Evolutionary conservation across 2,888 invertebrate species (phyloP).

Genomic region (Melikaiella ostensackeni): DNA sequence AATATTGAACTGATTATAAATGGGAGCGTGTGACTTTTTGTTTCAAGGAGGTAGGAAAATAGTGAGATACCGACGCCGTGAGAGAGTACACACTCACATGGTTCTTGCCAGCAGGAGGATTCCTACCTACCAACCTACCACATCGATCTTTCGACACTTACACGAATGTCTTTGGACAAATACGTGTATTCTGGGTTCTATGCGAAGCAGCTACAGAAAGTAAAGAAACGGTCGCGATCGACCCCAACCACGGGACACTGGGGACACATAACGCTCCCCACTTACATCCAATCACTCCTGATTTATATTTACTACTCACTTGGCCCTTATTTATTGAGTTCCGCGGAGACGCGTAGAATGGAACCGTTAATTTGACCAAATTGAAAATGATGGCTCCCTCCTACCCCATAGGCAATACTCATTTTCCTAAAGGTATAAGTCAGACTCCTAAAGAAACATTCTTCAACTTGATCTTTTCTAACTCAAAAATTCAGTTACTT

Average conservation of each 20-base stretch:
- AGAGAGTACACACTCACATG: neutral
- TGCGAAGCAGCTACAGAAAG: slow-evolving; percentile 27
- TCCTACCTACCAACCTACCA: slow-evolving; percentile 39
- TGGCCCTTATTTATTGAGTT: slow-evolving; percentile 76
- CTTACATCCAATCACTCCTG: slow-evolving; percentile 78
- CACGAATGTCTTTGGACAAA: slow-evolving; percentile 22
- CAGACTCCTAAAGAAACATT: neutral
- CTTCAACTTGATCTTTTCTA: neutral
- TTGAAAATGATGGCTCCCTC: slow-evolving; percentile 74
- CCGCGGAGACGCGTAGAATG: slow-evolving; percentile 70
- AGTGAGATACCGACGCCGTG: slow-evolving; percentile 17
- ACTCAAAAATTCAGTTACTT: neutral
- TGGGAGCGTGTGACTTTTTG: slow-evolving; percentile 26
- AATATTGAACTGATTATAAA: slow-evolving; percentile 50
- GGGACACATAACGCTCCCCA: slow-evolving; percentile 77
- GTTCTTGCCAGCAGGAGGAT: slow-evolving; percentile 31
- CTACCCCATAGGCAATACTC: slow-evolving; percentile 24
- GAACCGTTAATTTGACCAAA: slow-evolving; percentile 76
- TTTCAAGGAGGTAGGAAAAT: neutral
- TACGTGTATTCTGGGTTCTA: neutral
- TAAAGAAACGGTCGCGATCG: slow-evolving; percentile 49
- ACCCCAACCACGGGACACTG: slow-evolving; percentile 76
- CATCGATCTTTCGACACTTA: slow-evolving; percentile 46
- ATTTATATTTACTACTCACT: slow-evolving; percentile 77
- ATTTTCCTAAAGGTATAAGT: slow-evolving; percentile 14